Percentiles rank a stretch among this genome's conserved stretches.
phyloP scores from a whole-genome alignment of 92 coral and sea anemone genomes.

The Isaurus tuberculatus region DNA sequence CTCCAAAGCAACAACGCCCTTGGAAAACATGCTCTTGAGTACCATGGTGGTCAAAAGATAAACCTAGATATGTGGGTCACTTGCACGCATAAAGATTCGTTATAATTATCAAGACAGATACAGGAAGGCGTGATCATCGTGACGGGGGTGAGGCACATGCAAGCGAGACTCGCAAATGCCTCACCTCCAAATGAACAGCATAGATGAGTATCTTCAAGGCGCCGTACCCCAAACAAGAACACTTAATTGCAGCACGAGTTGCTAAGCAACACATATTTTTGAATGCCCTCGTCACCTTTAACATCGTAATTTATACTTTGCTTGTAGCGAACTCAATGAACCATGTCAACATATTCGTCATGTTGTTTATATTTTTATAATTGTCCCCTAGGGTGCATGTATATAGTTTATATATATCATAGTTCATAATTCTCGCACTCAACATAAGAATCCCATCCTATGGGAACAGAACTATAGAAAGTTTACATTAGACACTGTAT shows the following conservation, averaged over 20 bases:
- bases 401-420: not conserved
- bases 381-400: not conserved
- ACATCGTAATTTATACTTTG: not conserved
- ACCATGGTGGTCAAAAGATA: not conserved
- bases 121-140: no score
- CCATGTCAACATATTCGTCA: not conserved
- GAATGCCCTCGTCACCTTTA: not conserved
- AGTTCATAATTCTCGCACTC: not conserved
- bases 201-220: no score
- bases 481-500: no score
- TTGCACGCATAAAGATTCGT: no score
- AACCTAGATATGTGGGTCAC: no score
- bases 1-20: constrained; percentile 8
- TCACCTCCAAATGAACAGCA: no score
- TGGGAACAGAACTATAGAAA: not conserved
- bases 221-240: no score
- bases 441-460: not conserved
- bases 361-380: not conserved
- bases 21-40: not conserved
- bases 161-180: no score
- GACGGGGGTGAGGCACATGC: no score
- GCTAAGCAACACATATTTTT: not conserved
- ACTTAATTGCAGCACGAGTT: no score
- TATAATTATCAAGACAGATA: no score
- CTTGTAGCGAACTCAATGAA: not conserved